Evolutionary conservation across 2,797 vertebrate species (phyloP), one percentile per base, ranked within the genome.

Genomic region (Lithobates sylvaticus): DNA sequence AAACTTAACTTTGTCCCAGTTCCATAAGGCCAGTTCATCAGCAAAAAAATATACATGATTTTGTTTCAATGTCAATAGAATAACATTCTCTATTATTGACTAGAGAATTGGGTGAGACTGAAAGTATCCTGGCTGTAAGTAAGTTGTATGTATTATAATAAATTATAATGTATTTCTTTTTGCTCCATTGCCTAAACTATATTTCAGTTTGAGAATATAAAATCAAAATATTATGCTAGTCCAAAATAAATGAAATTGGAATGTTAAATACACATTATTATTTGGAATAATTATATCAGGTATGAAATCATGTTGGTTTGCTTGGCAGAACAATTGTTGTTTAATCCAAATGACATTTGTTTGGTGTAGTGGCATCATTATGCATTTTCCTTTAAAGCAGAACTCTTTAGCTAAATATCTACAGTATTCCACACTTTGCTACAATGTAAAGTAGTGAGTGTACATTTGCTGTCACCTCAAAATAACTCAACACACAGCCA

Each of bases 171-270:
- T 54, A 75, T 75, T 83, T 74, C 81, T 81, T 83, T 82, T 75
- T 83, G 61, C 81, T 74, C 71, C 36, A 67, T 65, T 10, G 58
- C 81, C 61, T 34, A 29, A 65, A 81, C 71, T 29, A 64, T 73
- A 39, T 81, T 32, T 83, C 26, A 74, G 61, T 83, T 75, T 36
- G 32, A 44, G 61, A 65, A 67, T 75, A 75, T 73, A 64, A 75
- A 82, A 83, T 75, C 42, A 83, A 65, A 83, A 75, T 32, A n/a
- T 83, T 74, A n/a, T 67, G 39, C 18, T 44, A 26, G 44, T 83
- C 81, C 81, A 83, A 83, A 83, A 39, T 83, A 83, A 83, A 83
- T 83, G 81, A 65, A 83, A 83, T 83, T 67, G 72, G 27, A 83
- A 83, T 83, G 71, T 83, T 83, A 81, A 81, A 81, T 73, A 81